These are phyloP conservation scores for Periophthalmus magnuspinnatus DNA, from an alignment of 2,797 vertebrate species.

Conservation along the genomic window DNA sequence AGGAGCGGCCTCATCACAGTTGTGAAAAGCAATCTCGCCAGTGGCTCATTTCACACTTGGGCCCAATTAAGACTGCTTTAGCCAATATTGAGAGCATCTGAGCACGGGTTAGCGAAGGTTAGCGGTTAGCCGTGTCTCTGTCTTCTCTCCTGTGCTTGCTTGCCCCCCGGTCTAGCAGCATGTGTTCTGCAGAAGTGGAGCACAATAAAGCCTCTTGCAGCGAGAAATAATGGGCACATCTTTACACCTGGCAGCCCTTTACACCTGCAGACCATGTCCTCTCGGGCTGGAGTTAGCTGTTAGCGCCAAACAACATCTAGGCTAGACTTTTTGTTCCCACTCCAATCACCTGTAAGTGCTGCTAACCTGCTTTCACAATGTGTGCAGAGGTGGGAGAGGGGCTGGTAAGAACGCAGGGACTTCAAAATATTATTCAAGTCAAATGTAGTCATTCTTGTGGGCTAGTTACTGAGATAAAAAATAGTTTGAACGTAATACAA, in stretches of 20 bases:
- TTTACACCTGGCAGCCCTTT: slow-evolving; percentile 46
- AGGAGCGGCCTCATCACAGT: slow-evolving; percentile 43
- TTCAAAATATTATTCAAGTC: background rate
- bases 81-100: slow-evolving; percentile 46
- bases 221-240: slow-evolving; percentile 62
- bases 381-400: background rate
- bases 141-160: slow-evolving; percentile 33
- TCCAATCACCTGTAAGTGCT: slow-evolving; percentile 42
- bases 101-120: slow-evolving; percentile 30
- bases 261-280: slow-evolving; percentile 45
- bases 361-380: slow-evolving; percentile 6
- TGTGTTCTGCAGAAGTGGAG: slow-evolving; percentile 48
- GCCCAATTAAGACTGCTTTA: slow-evolving; percentile 59
- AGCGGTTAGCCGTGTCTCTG: slow-evolving; percentile 42
- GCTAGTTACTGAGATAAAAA: background rate
- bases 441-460: background rate
- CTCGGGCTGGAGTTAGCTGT: slow-evolving; percentile 23
- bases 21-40: slow-evolving; percentile 53
- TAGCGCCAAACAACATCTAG: slow-evolving; percentile 40
- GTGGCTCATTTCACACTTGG: slow-evolving; percentile 49
- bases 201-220: slow-evolving; percentile 30
- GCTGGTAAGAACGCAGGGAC: background rate
- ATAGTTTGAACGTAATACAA: background rate
- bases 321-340: slow-evolving; percentile 14
- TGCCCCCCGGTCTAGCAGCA: slow-evolving; percentile 48